Percentiles rank a stretch among this genome's conserved stretches.
These are phyloP conservation scores for Tolmerus cingulatus DNA, from an alignment of 2,888 invertebrate genomes.

Conservation along the genomic window DNA sequence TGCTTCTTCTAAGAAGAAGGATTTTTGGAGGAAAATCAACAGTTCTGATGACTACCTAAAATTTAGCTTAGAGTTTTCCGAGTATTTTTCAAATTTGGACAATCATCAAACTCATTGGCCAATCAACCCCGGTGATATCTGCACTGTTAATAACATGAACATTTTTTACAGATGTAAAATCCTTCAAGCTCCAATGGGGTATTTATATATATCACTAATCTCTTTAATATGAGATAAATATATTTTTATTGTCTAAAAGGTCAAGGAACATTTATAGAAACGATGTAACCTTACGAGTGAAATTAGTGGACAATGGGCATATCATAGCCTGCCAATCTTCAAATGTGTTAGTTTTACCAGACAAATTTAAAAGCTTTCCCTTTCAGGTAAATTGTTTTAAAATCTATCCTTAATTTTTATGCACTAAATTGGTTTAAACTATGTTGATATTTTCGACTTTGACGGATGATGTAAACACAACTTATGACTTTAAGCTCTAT, in stretches of 20 bases:
- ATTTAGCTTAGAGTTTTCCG: constrained; percentile 53
- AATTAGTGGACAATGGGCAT: constrained; percentile 70
- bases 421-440: not conserved
- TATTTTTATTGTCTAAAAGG: not conserved
- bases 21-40: constrained; percentile 50
- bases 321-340: constrained; percentile 62
- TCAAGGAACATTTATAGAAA: constrained; percentile 47
- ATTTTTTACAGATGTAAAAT: constrained; percentile 69
- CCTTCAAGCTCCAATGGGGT: constrained; percentile 57
- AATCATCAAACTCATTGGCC: constrained; percentile 55
- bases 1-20: constrained; percentile 47
- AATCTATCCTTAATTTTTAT: constrained; percentile 46
- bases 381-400: constrained; percentile 57
- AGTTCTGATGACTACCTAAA: constrained; percentile 52
- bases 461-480: too few relatives aligned
- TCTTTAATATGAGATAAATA: constrained; percentile 39
- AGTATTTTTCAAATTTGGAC: constrained; percentile 52
- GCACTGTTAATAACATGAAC: constrained; percentile 65
- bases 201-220: constrained; percentile 32
- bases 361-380: constrained; percentile 64
- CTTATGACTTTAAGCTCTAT: too few relatives aligned
- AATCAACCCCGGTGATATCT: constrained; percentile 67
- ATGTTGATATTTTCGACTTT: not conserved
- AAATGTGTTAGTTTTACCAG: constrained; percentile 66
- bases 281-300: constrained; percentile 58